These are phyloP conservation scores for Amphipyra berbera DNA, from an alignment of 2,888 invertebrate species.

Conservation along the genomic window DNA sequence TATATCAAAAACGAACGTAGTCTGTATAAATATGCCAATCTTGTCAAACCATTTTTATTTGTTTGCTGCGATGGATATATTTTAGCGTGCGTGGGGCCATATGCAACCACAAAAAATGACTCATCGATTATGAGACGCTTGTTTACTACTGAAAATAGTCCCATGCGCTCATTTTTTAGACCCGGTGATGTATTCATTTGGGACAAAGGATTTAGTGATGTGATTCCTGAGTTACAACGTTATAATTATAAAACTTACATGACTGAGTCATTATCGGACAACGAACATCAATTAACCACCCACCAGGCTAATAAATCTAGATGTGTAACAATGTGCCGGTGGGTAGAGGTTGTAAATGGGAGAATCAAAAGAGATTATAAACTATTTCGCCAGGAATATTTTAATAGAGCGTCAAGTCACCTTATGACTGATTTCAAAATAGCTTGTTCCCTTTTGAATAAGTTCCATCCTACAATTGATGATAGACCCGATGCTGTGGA, in stretches of 20 bases:
- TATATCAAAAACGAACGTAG: conserved; percentile 9
- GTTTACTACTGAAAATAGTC: conserved; percentile 1
- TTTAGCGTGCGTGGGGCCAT: conserved; percentile 3
- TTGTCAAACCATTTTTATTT: conserved; percentile 12
- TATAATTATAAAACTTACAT: conserved; percentile 8
- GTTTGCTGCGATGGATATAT: conserved; percentile 15
- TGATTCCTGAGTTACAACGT: background rate
- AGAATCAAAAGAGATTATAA: conserved; percentile 17
- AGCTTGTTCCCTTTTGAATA: conserved; percentile 5
- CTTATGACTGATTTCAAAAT: conserved; percentile 3
- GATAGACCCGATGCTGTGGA: conserved; percentile 7
- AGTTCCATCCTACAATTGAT: background rate
- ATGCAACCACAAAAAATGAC: conserved; percentile 4
- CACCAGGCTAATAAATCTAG: conserved; percentile 11
- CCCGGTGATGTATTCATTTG: conserved; percentile 16
- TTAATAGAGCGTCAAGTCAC: conserved; percentile 8
- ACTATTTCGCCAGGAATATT: conserved; percentile 11
- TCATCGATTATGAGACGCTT: conserved; percentile 1
- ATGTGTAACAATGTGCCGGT: conserved; percentile 26
- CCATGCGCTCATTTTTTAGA: conserved; percentile 13
- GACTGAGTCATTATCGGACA: conserved; percentile 8
- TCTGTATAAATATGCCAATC: conserved; percentile 7
- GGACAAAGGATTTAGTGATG: conserved; percentile 19
- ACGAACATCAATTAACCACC: conserved; percentile 17
- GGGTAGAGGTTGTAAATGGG: conserved; percentile 34